Evolutionary conservation across 2,888 invertebrate species (phyloP), one percentile per base, ranked within the genome.

Genomic region (Caenorhabditis sp.): DNA sequence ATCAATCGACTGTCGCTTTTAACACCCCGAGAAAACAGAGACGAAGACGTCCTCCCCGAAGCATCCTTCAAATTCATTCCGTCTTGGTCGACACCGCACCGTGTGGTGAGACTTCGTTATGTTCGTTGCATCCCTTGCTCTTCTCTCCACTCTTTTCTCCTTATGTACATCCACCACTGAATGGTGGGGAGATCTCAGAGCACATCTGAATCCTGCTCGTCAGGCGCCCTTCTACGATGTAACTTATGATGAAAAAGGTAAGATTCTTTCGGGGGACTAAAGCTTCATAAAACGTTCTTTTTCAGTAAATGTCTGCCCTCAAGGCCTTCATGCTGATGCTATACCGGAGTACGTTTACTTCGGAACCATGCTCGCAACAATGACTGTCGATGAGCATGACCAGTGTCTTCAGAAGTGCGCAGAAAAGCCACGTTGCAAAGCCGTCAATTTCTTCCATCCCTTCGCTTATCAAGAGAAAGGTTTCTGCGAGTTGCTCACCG

Each of bases 111-210:
- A 43, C 52, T 32, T 50, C 17, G 27, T 30, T 53, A 62, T 66
- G 55, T 43, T 52, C 37, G 27, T 39, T 43, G 13, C 55, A 15
- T 46, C 45, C 11, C 30, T 58, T 24, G 48, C 48, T 62, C 37
- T 59, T 30, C 22, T 59, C 27, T 41, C 58, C 43, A 53, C 52
- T 11, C 43, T 39, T 3, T 46, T 32, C 22, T 55, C 53, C 41
- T 24, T 61, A 24, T 35, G 56, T 43, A 26, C 63, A 45, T 76
- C 84, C 15, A 88, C 88, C 27, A 88, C 88, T 13, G 88, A 88
- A 68, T 88, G 88, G 88, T 88, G 87, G 82, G 88, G 88, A 26
- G 88, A 88, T 61, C 78, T 85, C 7, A 61, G 88, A n/a, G 88
- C 88, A 11, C 85, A 87, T 68, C 68, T 88, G 37, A 86, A 89